Conservation (phyloP, 2,113 vertebrate species). For the Microcebus ravelobensis region DNA sequence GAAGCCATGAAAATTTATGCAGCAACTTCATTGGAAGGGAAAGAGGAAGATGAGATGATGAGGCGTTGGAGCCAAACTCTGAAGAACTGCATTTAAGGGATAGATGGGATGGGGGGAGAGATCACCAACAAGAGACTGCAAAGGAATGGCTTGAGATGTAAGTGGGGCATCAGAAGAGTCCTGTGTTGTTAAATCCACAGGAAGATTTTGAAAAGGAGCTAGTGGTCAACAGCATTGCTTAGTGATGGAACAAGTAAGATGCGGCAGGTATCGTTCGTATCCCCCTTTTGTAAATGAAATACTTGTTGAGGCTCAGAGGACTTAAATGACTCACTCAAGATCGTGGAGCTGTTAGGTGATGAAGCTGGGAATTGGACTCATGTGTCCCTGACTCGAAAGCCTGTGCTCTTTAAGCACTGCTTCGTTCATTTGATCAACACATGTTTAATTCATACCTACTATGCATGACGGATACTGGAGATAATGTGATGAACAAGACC, state of each 20-base stretch:
- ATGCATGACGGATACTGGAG: not conserved
- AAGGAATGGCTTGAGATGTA: not conserved
- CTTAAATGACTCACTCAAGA: not conserved
- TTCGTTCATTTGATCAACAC: not conserved
- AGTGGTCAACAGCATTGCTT: not conserved
- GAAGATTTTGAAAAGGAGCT: not conserved
- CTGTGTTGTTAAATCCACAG: not conserved
- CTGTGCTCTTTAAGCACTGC: not conserved
- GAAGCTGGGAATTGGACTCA: not conserved
- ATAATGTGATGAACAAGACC: not conserved
- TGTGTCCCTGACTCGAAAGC: not conserved
- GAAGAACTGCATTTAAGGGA: not conserved
- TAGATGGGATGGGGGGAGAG: no score
- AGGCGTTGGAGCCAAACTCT: not conserved
- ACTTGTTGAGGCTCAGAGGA: not conserved
- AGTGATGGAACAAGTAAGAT: not conserved
- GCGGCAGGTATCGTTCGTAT: not conserved
- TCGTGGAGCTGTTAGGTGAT: not conserved
- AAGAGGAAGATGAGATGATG: not conserved
- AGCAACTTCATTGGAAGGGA: not conserved
- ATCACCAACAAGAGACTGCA: not conserved
- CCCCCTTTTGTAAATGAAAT: not conserved
- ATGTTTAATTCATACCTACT: not conserved
- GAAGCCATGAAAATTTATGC: not conserved
- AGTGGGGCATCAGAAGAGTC: not conserved